Base-by-base conservation (phyloP, 2,797 vertebrate genomes). In the Sebastes trivittatus region DNA sequence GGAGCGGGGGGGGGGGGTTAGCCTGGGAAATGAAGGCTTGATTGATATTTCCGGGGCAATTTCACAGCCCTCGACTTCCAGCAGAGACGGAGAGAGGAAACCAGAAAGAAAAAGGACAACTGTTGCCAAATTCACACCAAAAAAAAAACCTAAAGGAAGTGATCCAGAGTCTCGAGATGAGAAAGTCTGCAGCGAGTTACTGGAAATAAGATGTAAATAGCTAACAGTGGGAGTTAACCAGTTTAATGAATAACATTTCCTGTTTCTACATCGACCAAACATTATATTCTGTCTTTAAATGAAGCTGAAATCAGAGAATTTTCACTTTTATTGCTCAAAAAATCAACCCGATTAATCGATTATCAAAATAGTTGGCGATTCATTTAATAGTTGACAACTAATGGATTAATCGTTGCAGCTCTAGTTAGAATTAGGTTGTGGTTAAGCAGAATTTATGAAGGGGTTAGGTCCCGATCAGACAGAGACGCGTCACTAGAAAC, bases 31-130 rank as follows among this genome's bases (percentile, higher is more conserved):
- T 79, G 83, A 75, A 87, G 79, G 29, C 46, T 18, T 80, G 90
- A 94, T 92, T 88, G 90, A 93, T 89, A 86, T 86, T 92, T 92
- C 85, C 79, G 30, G 84, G 81, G 66, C 75, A 87, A 93, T 94
- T 93, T 94, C 88, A 92, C 90, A 90, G 87, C 70, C 32, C 27
- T 87, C 9, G 0, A 87, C 84, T 81, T 91, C 89, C 84, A 89
- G 80, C 86, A 52, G 90, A 82, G 81, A 79, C 38, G 10, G 34
- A 46, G 56, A 86, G 68, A 36, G 68, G 56, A 20, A 70, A 25
- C 20, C 32, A 68, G 69, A 58, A 18, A 42, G 60, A 72, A 70
- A 77, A 72, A 70, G 60, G 52, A 71, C 11, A 63, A 52, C 62
- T 56, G 68, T 30, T 55, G 59, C 68, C 25, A 20, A 63, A 72